Evolutionary conservation across 2,888 invertebrate genomes (phyloP).

Genomic region (Orchestes rusci): DNA sequence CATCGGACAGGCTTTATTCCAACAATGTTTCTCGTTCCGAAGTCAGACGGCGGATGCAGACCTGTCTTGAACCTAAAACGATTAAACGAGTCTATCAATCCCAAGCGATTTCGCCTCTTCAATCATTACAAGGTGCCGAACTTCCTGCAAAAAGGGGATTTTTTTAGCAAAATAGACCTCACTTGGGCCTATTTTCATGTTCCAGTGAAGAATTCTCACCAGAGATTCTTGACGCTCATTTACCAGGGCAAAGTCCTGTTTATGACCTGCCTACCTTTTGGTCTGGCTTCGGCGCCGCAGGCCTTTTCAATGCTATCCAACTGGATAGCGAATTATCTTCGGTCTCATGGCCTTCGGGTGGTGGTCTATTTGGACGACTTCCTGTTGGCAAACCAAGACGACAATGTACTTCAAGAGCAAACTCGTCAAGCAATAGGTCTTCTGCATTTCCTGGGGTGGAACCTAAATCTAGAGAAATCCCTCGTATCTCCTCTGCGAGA

Average conservation of each 20-base stretch:
- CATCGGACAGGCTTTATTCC: conserved; percentile 3
- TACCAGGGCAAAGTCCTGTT: conserved; percentile 16
- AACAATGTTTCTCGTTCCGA: conserved; percentile 17
- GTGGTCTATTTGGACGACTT: conserved; percentile 13
- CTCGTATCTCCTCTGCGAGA: conserved; percentile 1
- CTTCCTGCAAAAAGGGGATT: conserved; percentile 24
- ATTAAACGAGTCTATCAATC: conserved; percentile 18
- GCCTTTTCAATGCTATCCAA: too few species aligned
- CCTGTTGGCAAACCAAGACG: too few species aligned
- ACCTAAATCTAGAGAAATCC: conserved; percentile 17
- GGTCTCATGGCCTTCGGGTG: conserved; percentile 23
- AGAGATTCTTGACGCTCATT: conserved; percentile 19
- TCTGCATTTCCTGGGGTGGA: conserved; percentile 6
- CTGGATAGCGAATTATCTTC: conserved; percentile 15
- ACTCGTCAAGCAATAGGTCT: conserved; percentile 7
- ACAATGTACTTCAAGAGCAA: conserved; percentile 11
- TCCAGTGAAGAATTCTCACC: conserved; percentile 18
- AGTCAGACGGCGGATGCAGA: too few species aligned
- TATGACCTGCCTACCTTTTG: conserved; percentile 25
- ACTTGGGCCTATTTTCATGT: conserved; percentile 27
- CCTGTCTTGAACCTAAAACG: conserved; percentile 14
- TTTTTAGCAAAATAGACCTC: conserved; percentile 5
- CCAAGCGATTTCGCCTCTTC: conserved; percentile 21
- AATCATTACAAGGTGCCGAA: conserved; percentile 24
- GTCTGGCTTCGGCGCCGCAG: too few species aligned